Base-by-base conservation (phyloP, 2,113 vertebrate genomes). In the Lycocorax pyrrhopterus region DNA sequence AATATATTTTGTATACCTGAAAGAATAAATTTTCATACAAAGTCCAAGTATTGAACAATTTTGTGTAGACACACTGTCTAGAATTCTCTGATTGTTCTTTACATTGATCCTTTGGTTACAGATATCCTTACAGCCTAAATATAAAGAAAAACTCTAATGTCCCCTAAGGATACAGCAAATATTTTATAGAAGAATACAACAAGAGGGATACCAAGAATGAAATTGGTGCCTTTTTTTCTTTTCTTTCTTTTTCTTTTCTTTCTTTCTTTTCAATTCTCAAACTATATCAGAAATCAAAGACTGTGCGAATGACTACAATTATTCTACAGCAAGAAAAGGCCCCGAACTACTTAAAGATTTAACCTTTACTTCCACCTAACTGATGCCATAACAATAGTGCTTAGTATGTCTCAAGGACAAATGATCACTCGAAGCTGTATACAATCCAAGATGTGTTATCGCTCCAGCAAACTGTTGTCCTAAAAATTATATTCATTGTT, bases 401-500 rank as follows among this genome's bases (percentile, higher is more conserved):
- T 98, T 92, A 95, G 94, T 87, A 88, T 96, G 96, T 98, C 97
- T 98, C 98, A 98, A 98, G 98, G 98, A 98, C 98, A 98, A 98
- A 98, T 97, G 98, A 98, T 97, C 96, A 49, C 93, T 95, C 86
- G 44, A 76, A 97, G 96, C 98, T 94, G 97, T 97, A 96, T 93
- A 98, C 98, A 97, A 97, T 98, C 94, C 97, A 93, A 96, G 97
- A 98, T 88, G 64, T 97, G 97, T 98, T 98, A 98, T 98, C 98
- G 95, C 98, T 90, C 91, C 94, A 95, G 97, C 94, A 98, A 98
- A 98, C 98, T 97, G 97, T 96, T 98, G 97, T 98, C 98, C 98
- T 98, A 97, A 98, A 99, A 98, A 99, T 98, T 97, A 99, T 98
- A 99, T 98, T 98, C 98, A 99, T 98, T 98, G 98, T 98, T 98